Evolutionary conservation across 2,797 vertebrate species (phyloP).

Genomic region (Lepilemur ruficaudatus): DNA sequence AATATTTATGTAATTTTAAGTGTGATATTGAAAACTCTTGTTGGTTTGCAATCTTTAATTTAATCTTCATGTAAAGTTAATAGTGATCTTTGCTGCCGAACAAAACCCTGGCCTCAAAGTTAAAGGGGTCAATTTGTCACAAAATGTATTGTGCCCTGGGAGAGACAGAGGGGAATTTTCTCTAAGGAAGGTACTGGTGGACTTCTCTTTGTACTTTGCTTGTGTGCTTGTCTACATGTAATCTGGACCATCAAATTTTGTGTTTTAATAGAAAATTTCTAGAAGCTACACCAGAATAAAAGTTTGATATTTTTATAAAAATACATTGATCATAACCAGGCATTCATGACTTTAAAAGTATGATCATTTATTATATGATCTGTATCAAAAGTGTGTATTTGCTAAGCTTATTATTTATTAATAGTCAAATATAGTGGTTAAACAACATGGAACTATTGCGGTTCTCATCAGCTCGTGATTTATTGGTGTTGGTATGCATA

Average conservation of each 20-base stretch:
- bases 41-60: constrained; percentile 52
- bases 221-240: not conserved
- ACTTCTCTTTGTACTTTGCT: not conserved
- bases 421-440: constrained; percentile 15
- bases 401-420: constrained; percentile 38
- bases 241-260: not conserved
- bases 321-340: not conserved
- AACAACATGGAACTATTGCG: not conserved
- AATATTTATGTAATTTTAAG: constrained; percentile 11
- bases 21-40: constrained; percentile 15
- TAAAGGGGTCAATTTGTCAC: not conserved
- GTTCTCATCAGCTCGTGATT: not conserved
- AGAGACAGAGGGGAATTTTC: not conserved
- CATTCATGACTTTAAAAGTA: not conserved
- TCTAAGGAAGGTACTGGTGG: not conserved
- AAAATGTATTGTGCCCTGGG: not conserved
- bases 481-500: not conserved
- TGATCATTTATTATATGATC: not conserved
- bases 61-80: constrained; percentile 56
- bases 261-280: constrained; percentile 11
- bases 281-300: not conserved
- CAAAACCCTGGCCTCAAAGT: not conserved
- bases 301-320: constrained; percentile 11
- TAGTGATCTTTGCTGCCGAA: constrained; percentile 32
- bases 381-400: constrained; percentile 24